Conservation (phyloP, 1,140 invertebrate genomes). For the Drosophila pseudoobscura region DNA sequence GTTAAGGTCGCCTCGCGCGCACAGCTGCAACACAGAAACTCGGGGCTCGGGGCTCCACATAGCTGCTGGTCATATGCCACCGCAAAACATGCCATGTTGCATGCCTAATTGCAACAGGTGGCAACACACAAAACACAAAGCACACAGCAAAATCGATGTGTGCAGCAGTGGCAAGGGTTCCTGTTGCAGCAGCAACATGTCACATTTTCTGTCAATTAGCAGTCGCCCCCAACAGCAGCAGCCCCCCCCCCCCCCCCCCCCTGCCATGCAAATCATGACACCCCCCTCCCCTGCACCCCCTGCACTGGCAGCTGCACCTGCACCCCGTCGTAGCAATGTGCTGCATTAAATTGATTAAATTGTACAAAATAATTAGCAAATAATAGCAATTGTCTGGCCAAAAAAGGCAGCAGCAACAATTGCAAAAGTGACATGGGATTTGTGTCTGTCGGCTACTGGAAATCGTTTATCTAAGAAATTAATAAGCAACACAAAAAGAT, state of each 20-base stretch:
- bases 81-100: constrained; percentile 74
- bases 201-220: constrained; percentile 32
- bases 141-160: background rate
- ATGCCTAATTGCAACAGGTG: constrained; percentile 82
- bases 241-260: constrained; percentile 4
- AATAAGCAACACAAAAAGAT: constrained; percentile 70
- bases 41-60: constrained; percentile 43
- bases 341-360: constrained; percentile 53
- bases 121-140: constrained; percentile 55
- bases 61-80: constrained; percentile 76
- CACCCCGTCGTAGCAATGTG: constrained; percentile 8
- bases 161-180: no score
- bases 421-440: constrained; percentile 48
- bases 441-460: constrained; percentile 66
- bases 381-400: constrained; percentile 60
- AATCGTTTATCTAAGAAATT: constrained; percentile 41
- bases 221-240: constrained; percentile 15
- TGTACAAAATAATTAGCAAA: constrained; percentile 48
- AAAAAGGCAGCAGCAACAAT: constrained; percentile 64
- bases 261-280: constrained; percentile 33
- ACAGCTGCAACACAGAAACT: constrained; percentile 56
- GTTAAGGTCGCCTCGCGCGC: constrained; percentile 65
- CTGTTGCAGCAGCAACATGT: constrained; percentile 38
- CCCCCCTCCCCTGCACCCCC: no score
- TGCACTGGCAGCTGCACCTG: no score